A percentile compares a stretch with the other conserved stretches of the same genome.
phyloP scores from a whole-genome alignment of 2,797 vertebrate genomes.

The Tenualosa thibaudeaui region DNA sequence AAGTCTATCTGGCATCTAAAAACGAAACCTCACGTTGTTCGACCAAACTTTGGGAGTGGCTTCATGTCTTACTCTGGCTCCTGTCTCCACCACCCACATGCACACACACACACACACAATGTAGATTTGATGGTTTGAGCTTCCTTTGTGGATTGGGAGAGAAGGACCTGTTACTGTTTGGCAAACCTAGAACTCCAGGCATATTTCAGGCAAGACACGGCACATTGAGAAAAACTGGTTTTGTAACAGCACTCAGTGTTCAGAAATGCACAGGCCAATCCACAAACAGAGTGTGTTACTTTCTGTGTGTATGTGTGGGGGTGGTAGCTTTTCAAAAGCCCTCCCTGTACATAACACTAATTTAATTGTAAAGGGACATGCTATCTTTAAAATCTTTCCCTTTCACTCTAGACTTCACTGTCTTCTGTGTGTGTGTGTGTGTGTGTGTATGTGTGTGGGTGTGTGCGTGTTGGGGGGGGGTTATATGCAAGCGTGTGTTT shows the following conservation, averaged over 20 bases:
- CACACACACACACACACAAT: slow-evolving; percentile 17
- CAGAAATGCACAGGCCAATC: background rate
- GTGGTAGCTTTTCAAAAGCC: background rate
- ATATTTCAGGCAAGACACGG: background rate
- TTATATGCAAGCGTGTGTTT: background rate
- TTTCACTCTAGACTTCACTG: background rate
- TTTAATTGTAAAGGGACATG: background rate
- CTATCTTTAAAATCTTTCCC: background rate
- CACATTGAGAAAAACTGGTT: background rate
- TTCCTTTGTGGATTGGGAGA: background rate
- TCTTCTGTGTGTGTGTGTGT: background rate
- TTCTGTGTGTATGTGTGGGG: background rate
- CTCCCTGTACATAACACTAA: background rate
- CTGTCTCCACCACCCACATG: background rate
- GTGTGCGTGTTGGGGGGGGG: background rate
- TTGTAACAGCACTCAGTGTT: background rate
- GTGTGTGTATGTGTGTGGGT: slow-evolving; percentile 19
- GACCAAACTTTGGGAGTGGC: background rate
- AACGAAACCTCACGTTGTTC: background rate
- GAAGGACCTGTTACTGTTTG: background rate
- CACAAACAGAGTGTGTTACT: background rate
- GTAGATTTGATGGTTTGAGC: background rate
- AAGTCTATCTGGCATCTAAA: slow-evolving; percentile 5
- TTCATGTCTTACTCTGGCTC: background rate
- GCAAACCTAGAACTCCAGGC: background rate